Conservation (phyloP, 2,113 vertebrate species). For the Arothron firmamentum region DNA sequence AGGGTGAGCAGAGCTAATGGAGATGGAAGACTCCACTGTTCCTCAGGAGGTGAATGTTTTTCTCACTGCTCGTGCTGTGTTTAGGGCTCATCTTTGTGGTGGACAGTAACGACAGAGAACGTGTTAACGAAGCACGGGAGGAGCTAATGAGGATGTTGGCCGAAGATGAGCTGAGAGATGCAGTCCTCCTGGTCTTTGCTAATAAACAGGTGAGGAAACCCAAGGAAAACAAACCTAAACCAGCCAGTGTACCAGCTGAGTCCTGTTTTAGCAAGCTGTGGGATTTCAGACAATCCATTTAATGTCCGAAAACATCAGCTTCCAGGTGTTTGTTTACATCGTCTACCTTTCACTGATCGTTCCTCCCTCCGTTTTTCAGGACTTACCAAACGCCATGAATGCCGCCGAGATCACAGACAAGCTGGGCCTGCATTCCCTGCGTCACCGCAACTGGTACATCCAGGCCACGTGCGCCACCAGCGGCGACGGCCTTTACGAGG, state of each 20-base stretch:
- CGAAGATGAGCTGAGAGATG: conserved; percentile 92
- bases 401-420: conserved; percentile 97
- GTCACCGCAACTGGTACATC: conserved; percentile 98
- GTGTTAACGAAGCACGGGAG: conserved; percentile 93
- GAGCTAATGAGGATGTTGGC: conserved; percentile 98
- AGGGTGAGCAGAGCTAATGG: conserved; percentile 82
- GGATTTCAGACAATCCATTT: no score
- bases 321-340: no score
- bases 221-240: no score
- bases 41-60: not conserved
- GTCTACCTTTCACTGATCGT: not conserved
- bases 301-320: no score
- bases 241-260: no score
- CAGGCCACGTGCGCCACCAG: conserved; percentile 98
- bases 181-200: conserved; percentile 92
- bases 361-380: conserved; percentile 68
- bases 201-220: conserved; percentile 87
- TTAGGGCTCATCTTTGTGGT: conserved; percentile 93
- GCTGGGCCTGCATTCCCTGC: conserved; percentile 92
- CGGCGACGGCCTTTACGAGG: conserved; percentile 92
- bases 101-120: conserved; percentile 95
- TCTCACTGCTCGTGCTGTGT: not conserved
- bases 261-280: no score
- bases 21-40: not conserved
- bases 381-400: conserved; percentile 97